Evolutionary conservation across 2,888 invertebrate genomes (phyloP), one percentile per base, ranked within the genome.

Genomic region (Drosophila siamana): DNA sequence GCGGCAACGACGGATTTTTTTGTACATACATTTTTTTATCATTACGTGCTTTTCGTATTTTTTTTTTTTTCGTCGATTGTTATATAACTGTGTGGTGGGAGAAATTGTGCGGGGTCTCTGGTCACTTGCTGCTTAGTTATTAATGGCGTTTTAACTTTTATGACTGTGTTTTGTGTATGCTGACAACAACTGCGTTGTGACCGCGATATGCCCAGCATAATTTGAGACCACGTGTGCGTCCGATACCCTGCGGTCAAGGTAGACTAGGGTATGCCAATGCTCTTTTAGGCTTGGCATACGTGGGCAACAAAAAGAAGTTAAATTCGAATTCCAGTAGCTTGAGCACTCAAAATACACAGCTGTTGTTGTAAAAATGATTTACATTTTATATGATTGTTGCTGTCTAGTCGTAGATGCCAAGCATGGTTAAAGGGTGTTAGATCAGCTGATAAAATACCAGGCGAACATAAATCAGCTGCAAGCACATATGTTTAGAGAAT

Each of bases 141-240:
- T 88, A 82, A 88, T 88, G 84, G 63, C 75, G 73, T 78, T 86
- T 86, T 78, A 86, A 86, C 83, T 86, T 87, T 74, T 77, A 73
- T 77, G 72, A 78, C 52, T 83, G 63, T 83, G 59, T 68, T 70
- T 68, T 70, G 66, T 80, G 60, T 59, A 13, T 56, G 64, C 47
- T 61, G 65, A 75, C 71, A 74, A 71, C 55, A 16, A 33, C 51
- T 65, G 40, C 38, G 61, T 43, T 65, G 57, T 59, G 51, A 16
- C 36, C 57, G 70, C 30, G 30, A 59, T 69, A 69, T 52, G 69
- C 48, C 40, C 3, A n/a, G 46, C 67, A 55, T 48, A 28, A 36
- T 48, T 38, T 48, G 19, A 13, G 22, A 4, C 15, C 11, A 11
- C 0, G 11, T 3, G 52, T 64, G 4, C 0, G 9, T 19, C 19